Evolutionary conservation across 2,113 vertebrate species (phyloP), one percentile per base, ranked within the genome.

Genomic region (Festucalex cinctus): DNA sequence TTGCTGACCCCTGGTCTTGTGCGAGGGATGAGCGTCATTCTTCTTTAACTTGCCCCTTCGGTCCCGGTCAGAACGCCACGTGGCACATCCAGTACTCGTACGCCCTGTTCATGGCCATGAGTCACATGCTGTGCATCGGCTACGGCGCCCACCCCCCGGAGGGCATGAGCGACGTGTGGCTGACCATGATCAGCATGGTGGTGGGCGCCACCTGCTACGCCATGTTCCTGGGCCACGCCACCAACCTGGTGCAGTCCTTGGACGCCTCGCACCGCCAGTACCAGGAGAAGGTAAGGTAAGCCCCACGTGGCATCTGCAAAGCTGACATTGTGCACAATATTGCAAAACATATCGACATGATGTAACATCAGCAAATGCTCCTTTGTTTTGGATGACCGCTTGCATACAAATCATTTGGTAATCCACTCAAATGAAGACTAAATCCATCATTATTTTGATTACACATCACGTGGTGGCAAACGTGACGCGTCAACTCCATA

Each of bases 151-250:
- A 95, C 1, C 95, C 97, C 14, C 97, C 97, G 0, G 94, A 95
- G 69, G 93, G 94, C 80, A 90, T 94, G 91, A 95, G 91, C 0
- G 97, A 98, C 60, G 93, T 98, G 20, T 99, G 97, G 97, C 94
- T 99, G 65, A 99, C 97, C n/a, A 98, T 98, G 94, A 54, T 95
- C 71, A 99, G 97, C 49, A 99, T 99, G 97, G 97, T 98, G 0
- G 92, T 98, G 3, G 96, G 96, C 78, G 92, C 92, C 57, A 93
- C 92, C 12, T 93, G 92, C 77, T 93, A 93, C 1, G 92, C 92
- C 82, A 98, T 99, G 97, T 99, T 99, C 80, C 93, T 99, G 1
- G 97, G 97, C 51, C 96, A 98, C 0, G 97, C 97, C 35, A 93
- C 97, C 1, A 98, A 91, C 79, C 91, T 99, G 78, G 95, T 99